phyloP scores from a whole-genome alignment of 2,888 invertebrate species.

The Seladonia tumulorum region DNA sequence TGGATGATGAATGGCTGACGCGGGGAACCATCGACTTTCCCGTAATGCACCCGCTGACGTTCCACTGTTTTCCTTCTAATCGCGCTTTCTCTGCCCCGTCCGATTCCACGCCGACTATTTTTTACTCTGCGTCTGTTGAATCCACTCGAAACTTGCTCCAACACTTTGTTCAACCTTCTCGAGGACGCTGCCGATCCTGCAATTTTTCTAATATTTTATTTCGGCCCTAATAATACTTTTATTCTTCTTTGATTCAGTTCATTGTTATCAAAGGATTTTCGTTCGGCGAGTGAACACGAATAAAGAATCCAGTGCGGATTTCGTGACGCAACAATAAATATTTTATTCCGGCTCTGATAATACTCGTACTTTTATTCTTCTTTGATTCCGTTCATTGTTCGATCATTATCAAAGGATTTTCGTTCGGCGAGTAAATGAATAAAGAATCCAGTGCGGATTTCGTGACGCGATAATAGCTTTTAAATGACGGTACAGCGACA shows the following conservation, averaged over 20 bases:
- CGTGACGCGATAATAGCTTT: background rate
- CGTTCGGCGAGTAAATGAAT: background rate
- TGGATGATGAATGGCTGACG: slow-evolving; percentile 55
- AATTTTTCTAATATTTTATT: background rate
- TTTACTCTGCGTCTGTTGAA: background rate
- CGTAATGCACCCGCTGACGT: slow-evolving; percentile 1
- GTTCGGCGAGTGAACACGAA: background rate
- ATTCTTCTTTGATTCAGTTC: background rate
- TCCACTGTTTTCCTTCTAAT: slow-evolving; percentile 3
- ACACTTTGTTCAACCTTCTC: background rate
- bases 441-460: background rate
- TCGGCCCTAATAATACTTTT: background rate
- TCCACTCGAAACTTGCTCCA: background rate
- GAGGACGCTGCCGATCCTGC: background rate
- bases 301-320: background rate
- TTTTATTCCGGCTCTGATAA: background rate
- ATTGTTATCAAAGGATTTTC: background rate
- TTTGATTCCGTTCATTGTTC: too few species aligned
- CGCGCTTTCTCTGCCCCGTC: background rate
- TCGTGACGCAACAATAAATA: background rate
- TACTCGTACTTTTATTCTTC: background rate
- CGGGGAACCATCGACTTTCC: slow-evolving; percentile 9
- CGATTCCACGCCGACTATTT: background rate
- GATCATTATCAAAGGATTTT: too few species aligned
- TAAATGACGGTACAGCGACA: background rate